A percentile compares a stretch with the other conserved stretches of the same genome.
phyloP scores from a whole-genome alignment of 2,113 vertebrate species.

The Oryzias celebensis region DNA sequence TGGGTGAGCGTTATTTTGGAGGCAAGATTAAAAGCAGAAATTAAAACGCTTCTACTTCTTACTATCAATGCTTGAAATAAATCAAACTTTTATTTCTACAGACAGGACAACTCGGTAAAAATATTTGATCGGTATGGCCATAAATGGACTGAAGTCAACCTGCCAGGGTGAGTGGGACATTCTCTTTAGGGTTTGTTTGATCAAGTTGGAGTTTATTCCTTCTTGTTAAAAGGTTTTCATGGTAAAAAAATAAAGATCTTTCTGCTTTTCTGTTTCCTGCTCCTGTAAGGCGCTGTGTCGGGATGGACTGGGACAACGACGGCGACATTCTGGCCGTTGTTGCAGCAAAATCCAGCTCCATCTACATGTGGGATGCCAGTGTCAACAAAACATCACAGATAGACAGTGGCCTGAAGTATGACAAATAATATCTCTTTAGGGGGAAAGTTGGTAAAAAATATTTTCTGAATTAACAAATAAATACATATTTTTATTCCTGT shows the following conservation, averaged over 20 bases:
- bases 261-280: neutral
- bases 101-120: constrained; percentile 87
- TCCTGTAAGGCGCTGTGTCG: constrained; percentile 81
- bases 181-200: neutral
- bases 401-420: constrained; percentile 92
- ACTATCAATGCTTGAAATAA: neutral
- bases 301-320: constrained; percentile 97
- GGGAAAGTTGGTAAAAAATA: neutral
- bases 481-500: neutral
- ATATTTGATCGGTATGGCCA: constrained; percentile 98
- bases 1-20: constrained; percentile 81
- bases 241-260: neutral
- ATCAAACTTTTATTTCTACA: constrained; percentile 53
- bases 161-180: constrained; percentile 84
- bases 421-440: neutral
- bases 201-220: neutral
- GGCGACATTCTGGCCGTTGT: constrained; percentile 92
- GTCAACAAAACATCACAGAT: constrained; percentile 90
- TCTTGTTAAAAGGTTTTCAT: neutral
- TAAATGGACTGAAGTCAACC: constrained; percentile 88
- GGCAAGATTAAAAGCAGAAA: neutral
- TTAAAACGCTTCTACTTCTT: neutral
- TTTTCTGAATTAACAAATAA: too few species aligned
- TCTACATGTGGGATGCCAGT: constrained; percentile 94
- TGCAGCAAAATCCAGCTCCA: constrained; percentile 88